Evolutionary conservation across 2,113 vertebrate species (phyloP).

Genomic region (Arothron firmamentum): DNA sequence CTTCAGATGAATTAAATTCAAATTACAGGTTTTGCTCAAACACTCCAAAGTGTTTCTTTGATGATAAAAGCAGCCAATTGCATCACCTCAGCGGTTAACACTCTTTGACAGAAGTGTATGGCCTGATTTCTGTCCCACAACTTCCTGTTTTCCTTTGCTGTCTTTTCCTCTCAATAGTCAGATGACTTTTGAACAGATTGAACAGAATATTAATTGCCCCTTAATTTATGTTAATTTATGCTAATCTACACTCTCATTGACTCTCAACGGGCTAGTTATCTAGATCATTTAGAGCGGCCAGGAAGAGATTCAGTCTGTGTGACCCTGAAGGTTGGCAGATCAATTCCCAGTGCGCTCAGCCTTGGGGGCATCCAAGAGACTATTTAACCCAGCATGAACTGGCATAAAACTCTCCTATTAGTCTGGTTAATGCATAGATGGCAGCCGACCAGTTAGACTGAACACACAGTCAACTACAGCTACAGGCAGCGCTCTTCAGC

Average conservation of each 20-base stretch:
- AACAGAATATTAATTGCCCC: conserved; percentile 70
- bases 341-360: conserved; percentile 62
- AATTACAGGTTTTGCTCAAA: not conserved
- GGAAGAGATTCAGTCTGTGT: conserved; percentile 64
- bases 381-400: conserved; percentile 53
- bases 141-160: conserved; percentile 41
- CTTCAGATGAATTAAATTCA: not conserved
- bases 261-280: conserved; percentile 71
- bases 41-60: not conserved
- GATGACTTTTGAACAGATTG: conserved; percentile 67
- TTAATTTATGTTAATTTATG: conserved; percentile 72
- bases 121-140: conserved; percentile 34
- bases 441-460: not conserved
- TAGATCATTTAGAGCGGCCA: conserved; percentile 58
- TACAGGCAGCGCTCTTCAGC: conserved; percentile 3
- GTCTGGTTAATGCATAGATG: conserved; percentile 24
- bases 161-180: conserved; percentile 49
- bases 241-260: conserved; percentile 68
- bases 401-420: conserved; percentile 33
- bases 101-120: conserved; percentile 20
- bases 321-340: conserved; percentile 73
- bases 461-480: conserved; percentile 4
- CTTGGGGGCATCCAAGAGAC: conserved; percentile 35
- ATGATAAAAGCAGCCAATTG: conserved; percentile 19
- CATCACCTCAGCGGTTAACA: conserved; percentile 17